Percentiles rank a stretch among this genome's conserved stretches.
phyloP scores from a whole-genome alignment of 2,888 invertebrate genomes.

The Parnassius glacialis region DNA sequence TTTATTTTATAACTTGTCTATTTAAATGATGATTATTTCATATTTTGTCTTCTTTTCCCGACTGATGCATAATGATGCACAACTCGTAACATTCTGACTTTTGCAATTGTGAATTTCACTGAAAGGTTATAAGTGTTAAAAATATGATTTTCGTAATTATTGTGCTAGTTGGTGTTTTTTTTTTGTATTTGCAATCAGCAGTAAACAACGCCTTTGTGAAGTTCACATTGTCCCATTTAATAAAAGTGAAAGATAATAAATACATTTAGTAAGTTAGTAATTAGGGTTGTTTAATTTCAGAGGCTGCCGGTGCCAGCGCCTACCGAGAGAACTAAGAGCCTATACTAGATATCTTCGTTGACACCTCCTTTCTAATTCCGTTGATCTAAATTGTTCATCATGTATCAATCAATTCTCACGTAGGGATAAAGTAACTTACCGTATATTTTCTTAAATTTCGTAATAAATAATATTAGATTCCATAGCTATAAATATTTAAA shows the following conservation, averaged over 20 bases:
- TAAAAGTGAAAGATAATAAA: not conserved
- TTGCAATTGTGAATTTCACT: no score
- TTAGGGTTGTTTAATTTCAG: constrained; percentile 1
- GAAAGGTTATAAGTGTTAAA: no score
- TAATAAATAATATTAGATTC: no score
- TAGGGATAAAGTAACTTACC: no score
- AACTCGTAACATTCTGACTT: constrained; percentile 18
- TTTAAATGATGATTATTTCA: constrained; percentile 49
- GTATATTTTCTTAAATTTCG: no score
- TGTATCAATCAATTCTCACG: no score
- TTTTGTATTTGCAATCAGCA: no score
- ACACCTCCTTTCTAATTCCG: not conserved
- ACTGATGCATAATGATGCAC: constrained; percentile 64
- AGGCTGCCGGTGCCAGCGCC: not conserved
- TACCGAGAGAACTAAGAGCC: not conserved
- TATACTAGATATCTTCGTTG: not conserved
- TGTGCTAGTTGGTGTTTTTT: no score
- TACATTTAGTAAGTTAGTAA: not conserved
- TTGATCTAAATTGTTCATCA: no score
- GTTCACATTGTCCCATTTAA: not conserved
- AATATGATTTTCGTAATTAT: no score
- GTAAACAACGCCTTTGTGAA: not conserved
- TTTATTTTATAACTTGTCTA: constrained; percentile 16
- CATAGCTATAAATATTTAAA: not conserved
- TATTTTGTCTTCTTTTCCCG: constrained; percentile 77